phyloP scores from a whole-genome alignment of 2,888 invertebrate genomes.

The Drosophila fulvimacula region DNA sequence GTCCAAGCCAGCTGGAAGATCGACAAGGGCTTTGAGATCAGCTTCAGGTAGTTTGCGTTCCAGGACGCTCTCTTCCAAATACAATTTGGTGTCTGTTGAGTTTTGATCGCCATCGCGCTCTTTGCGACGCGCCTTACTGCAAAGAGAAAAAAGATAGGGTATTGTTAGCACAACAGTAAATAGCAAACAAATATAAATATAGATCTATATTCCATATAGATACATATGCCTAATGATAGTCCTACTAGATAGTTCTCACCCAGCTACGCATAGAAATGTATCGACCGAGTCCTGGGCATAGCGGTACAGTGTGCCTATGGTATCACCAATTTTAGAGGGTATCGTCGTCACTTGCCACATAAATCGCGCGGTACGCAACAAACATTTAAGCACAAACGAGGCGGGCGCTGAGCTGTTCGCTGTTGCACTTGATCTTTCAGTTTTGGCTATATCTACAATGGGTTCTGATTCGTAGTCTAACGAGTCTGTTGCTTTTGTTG shows the following conservation, averaged over 20 bases:
- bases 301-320: constrained; percentile 84
- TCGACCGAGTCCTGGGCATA: constrained; percentile 85
- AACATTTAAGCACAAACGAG: constrained; percentile 83
- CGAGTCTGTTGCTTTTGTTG: background rate
- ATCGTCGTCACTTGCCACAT: constrained; percentile 85
- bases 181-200: background rate
- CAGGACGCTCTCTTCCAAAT: constrained; percentile 96
- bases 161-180: constrained; percentile 27
- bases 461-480: constrained; percentile 14
- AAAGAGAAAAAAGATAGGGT: constrained; percentile 76
- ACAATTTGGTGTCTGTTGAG: constrained; percentile 95
- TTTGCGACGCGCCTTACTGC: constrained; percentile 98
- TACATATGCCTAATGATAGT: background rate
- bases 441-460: constrained; percentile 3
- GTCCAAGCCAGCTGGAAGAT: constrained; percentile 97
- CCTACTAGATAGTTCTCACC: constrained; percentile 78
- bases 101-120: constrained; percentile 94
- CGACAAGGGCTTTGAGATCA: constrained; percentile 96
- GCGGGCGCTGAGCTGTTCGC: constrained; percentile 45
- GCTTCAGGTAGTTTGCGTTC: constrained; percentile 97
- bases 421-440: constrained; percentile 23
- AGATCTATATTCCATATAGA: background rate
- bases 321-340: constrained; percentile 85
- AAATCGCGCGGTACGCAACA: constrained; percentile 83
- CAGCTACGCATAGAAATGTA: constrained; percentile 84